Base-by-base conservation (phyloP, 2,888 invertebrate species). In the Lasioglossum leucozonium region DNA sequence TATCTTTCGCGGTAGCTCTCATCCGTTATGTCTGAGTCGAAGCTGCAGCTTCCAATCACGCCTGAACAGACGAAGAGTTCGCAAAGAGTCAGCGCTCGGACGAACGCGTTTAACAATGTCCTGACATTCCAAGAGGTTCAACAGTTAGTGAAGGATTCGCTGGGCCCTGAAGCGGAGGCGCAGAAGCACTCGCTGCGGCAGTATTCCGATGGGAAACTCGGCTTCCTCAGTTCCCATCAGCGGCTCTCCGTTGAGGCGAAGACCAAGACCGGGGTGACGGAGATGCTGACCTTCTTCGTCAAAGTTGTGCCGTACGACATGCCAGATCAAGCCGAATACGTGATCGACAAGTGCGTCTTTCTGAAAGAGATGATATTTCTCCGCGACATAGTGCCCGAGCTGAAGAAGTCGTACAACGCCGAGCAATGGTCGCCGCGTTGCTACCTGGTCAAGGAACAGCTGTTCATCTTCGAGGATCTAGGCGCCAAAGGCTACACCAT, bases 261-360 rank as follows among this genome's bases (percentile, higher is more conserved):
- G 22, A 85, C 69, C 1, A 86, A 79, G 44, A 72, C 40, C 18
- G 40, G 73, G 11, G 26, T 71, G 2, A 82, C 79, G 0, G 75
- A 90, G 26, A 85, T 42, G 0, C 65, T 95, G 0, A 92, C 92
- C 34, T 96, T 96, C 84, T 97, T 97, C 90, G 94, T 96, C 0
- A 97, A 97, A 93, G 95, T 96, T 11, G 94, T 96, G 77, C 97
- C 97, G 0, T 94, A 94, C 81, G 95, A 95, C 22, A 95, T 96
- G 73, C 91, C 92, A 0, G 92, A 94, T 18, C 96, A 96, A 90
- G 96, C 96, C 89, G 95, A 95, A 16, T 96, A 96, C 86, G 88
- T 96, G 0, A 93, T 95, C 69, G 93, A 95, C 40, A 94, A 95
- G 81, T 95, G 95, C 0, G 95, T 96, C 0, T 96, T 96, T 85